phyloP scores from a whole-genome alignment of 2,888 invertebrate genomes.

The Dysmachus trigonus region DNA sequence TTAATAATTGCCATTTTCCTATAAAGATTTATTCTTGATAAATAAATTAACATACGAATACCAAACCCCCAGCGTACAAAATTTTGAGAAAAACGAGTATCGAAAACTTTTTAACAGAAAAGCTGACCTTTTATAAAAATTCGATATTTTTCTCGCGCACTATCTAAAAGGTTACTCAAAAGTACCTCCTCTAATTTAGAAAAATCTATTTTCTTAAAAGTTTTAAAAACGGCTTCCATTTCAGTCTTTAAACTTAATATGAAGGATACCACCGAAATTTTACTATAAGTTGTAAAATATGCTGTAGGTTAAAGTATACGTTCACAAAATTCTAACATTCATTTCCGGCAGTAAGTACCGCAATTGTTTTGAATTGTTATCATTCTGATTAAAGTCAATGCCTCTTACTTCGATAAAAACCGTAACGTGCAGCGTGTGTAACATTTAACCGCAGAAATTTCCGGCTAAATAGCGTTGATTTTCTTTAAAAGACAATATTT shows the following conservation, averaged over 20 bases:
- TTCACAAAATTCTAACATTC: not conserved
- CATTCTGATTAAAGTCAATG: not conserved
- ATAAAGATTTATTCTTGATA: too few species aligned
- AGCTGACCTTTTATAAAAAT: too few species aligned
- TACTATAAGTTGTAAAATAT: not conserved
- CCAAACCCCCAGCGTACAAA: too few species aligned
- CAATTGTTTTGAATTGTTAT: not conserved
- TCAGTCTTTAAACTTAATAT: too few species aligned
- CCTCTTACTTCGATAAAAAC: not conserved
- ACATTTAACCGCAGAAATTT: not conserved
- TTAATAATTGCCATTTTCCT: too few species aligned
- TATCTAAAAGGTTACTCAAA: too few species aligned
- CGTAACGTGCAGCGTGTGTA: not conserved
- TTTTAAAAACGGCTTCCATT: too few species aligned
- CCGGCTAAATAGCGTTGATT: not conserved
- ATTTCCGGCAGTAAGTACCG: not conserved
- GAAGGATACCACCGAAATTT: too few species aligned
- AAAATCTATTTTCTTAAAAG: not conserved
- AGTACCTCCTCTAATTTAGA: not conserved
- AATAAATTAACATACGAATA: too few species aligned
- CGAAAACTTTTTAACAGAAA: too few species aligned
- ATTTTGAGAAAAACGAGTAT: too few species aligned
- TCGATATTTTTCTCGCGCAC: too few species aligned
- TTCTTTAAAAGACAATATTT: not conserved
- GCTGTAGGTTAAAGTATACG: not conserved